These are phyloP conservation scores for Pachyramphus minor DNA, from an alignment of 2,113 vertebrate species.

Conservation along the genomic window DNA sequence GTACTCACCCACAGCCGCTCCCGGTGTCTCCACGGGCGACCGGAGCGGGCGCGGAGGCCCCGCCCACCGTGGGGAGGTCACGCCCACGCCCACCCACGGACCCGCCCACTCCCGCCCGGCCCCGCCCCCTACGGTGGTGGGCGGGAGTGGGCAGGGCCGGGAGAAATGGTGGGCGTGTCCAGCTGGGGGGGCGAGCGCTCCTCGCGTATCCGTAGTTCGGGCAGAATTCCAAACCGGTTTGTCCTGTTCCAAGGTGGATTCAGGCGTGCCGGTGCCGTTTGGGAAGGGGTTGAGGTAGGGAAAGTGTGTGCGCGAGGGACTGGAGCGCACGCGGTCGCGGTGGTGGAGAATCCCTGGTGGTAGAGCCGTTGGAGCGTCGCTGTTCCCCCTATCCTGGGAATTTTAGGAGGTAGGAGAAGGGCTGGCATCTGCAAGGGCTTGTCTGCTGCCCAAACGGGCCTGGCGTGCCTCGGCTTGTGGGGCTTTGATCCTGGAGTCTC, in stretches of 20 bases:
- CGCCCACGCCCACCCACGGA: background rate
- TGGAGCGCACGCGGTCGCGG: too few species aligned
- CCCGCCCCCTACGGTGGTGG: too few species aligned
- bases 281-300: background rate
- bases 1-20: background rate
- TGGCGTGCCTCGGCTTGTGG: background rate
- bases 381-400: background rate
- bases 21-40: constrained; percentile 59
- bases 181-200: rapidly evolving
- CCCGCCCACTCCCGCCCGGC: background rate
- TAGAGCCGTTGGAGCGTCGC: background rate
- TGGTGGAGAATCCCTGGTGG: rapidly evolving
- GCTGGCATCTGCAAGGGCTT: background rate
- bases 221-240: rapidly evolving
- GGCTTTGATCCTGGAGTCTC: background rate
- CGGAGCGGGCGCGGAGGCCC: background rate
- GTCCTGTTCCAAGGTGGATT: rapidly evolving
- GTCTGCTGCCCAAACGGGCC: background rate
- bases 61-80: background rate
- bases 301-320: rapidly evolving
- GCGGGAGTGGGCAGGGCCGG: background rate
- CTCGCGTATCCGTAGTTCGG: rapidly evolving
- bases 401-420: background rate
- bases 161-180: rapidly evolving
- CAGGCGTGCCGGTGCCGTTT: rapidly evolving